Percentiles rank a stretch among this genome's conserved stretches.
Evolutionary conservation across 2,797 vertebrate species (phyloP).

Genomic region (Hippocampus kuda): DNA sequence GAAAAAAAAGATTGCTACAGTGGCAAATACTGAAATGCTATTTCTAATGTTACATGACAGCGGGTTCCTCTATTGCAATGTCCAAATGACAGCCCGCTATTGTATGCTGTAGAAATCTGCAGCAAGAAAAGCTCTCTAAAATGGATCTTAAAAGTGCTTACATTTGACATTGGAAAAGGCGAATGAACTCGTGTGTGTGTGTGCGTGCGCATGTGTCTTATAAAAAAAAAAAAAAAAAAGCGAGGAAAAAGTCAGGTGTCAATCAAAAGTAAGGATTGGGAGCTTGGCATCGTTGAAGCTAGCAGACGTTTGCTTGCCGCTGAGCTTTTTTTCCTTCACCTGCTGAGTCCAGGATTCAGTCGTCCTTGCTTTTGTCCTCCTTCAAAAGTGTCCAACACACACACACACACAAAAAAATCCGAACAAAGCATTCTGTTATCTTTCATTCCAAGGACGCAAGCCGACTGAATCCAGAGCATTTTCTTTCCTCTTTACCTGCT

Average conservation of each 20-base stretch:
- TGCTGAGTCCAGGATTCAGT: constrained; percentile 69
- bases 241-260: constrained; percentile 10
- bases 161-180: background rate
- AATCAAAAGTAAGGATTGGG: constrained; percentile 9
- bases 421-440: constrained; percentile 11
- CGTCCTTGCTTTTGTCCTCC: constrained; percentile 42
- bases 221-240: background rate
- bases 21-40: background rate
- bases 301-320: constrained; percentile 63
- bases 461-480: constrained; percentile 6
- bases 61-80: background rate
- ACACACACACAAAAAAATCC: constrained; percentile 20
- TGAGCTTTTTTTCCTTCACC: constrained; percentile 55
- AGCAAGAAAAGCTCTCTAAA: background rate
- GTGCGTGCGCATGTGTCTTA: background rate
- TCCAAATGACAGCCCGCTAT: background rate
- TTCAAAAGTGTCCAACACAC: constrained; percentile 43
- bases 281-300: constrained; percentile 15
- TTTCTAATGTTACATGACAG: background rate
- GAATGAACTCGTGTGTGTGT: background rate
- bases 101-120: background rate
- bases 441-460: constrained; percentile 30
- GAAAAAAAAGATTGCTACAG: no score
- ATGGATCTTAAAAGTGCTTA: background rate
- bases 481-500: constrained; percentile 34